Base-by-base conservation (phyloP, 1,140 invertebrate genomes). In the Procambarus clarkii region DNA sequence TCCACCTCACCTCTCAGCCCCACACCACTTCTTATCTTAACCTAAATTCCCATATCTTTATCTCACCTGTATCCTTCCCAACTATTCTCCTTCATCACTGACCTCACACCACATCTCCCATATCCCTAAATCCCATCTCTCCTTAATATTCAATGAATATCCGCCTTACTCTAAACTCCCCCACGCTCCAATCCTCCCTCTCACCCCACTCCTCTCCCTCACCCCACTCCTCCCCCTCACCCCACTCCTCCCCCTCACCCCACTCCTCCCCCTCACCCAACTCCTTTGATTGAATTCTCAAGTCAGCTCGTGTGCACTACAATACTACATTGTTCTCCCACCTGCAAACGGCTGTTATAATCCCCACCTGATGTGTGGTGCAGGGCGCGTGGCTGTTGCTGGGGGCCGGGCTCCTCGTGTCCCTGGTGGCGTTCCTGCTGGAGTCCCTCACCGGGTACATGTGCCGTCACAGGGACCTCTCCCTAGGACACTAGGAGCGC, bases 351-450 rank as follows among this genome's bases (percentile, higher is more conserved):
- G 13, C 15, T 4, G 8, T 9, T 44, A 45, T 2, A 24, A 7
- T 45, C 21, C 3, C 44, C 24, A 34, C 13, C 24, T 69, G 3
- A 21, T 13, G 64, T 3, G 3, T 45, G 15, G 1, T 54, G 15
- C 44, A 91, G 89, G 89, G 82, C 4, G 89, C 89, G 21, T 91
- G 89, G 89, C 89, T 91, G 44, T 21, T 91, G 44, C 77, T 91
- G n/a, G 89, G 82, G 3, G n/a, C 50, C 21, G 89, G 89, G 5
- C 48, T 60, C 18, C 21, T 60, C 21, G 74, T 79, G 45, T 77
- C 89, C 1, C 34, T 78, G 45, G 81, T 78, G 2, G 24, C 45
- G n/a, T 85, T 91, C 50, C 34, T 91, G 60, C 3, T 85, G 76
- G 89, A 91, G 48, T 21, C 46, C 13, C 4, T 91, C 1, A 3